Evolutionary conservation across 1,140 invertebrate genomes (phyloP), one percentile per base, ranked within the genome.

Genomic region (Drosophila yakuba): DNA sequence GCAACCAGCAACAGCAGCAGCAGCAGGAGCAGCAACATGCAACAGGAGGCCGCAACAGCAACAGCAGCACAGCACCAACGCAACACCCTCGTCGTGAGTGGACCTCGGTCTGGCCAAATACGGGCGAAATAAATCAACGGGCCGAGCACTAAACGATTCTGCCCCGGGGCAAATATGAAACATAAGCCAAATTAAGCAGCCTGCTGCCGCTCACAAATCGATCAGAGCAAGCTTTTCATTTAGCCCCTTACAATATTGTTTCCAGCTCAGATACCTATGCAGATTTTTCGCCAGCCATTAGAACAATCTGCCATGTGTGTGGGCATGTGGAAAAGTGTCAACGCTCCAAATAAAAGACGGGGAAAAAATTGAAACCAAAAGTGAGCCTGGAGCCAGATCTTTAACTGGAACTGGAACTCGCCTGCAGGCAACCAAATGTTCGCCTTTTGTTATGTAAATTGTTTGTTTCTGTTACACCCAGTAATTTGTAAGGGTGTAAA

Each of bases 401-500:
- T 48, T 48, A 44, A 55, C 48, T 55, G 35, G 61, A 63, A 67
- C 56, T 72, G 35, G 58, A 59, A 75, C 76, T 83, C 48, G 74
- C 67, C 78, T 81, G 28, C 45, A 62, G 81, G 81, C 82, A 73
- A 74, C 82, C 75, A 74, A 45, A 62, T 73, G 74, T 78, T 72
- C 78, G 74, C 71, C 83, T 81, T 72, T 86, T 86, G 71, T 88
- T 82, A 79, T 86, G 83, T 64, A 82, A 86, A 86, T 82, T 43
- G 41, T 67, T 41, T 48, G 10, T 36, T 36, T 39, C 17, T 47
- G 61, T 7, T n/a, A 17, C 20, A 38, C 51, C 35, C 48, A 38
- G 50, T 57, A 15, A 32, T 74, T 11, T 5, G 14, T 48, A n/a
- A 15, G n/a, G 15, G 50, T 68, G 67, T 47, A 39, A 15, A 15